Evolutionary conservation across 35 echinoderm and acorn worm species (phyloP).

Genomic region (Heliocidaris tuberculata): DNA sequence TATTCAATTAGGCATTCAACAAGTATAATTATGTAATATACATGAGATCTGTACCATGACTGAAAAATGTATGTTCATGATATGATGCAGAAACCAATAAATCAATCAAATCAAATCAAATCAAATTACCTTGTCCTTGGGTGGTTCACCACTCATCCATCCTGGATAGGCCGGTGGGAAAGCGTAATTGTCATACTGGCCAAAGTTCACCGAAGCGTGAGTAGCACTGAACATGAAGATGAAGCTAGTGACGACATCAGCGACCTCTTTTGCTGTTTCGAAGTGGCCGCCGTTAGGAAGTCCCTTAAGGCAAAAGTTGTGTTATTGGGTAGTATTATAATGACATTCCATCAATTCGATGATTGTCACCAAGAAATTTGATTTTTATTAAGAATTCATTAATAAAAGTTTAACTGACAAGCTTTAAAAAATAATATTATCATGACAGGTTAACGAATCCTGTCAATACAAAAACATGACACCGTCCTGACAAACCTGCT

Average conservation of each 20-base stretch:
- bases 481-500: neutral
- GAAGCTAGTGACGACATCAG: conserved; percentile 53
- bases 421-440: no score
- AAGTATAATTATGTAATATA: no score
- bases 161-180: conserved; percentile 77
- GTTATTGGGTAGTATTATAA: no score
- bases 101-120: no score
- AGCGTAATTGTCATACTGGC: conserved; percentile 76
- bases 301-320: neutral
- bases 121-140: conserved; percentile 65
- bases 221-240: conserved; percentile 77
- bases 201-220: conserved; percentile 79
- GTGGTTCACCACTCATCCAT: conserved; percentile 45
- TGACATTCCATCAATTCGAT: neutral
- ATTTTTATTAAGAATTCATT: neutral
- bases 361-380: neutral
- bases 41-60: no score
- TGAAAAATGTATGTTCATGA: no score
- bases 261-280: conserved; percentile 51
- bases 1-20: no score
- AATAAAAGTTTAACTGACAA: no score
- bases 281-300: conserved; percentile 74
- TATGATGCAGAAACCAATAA: no score
- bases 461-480: neutral
- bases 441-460: neutral